Base-by-base conservation (phyloP, 2,113 vertebrate species). In the Sander vitreus region DNA sequence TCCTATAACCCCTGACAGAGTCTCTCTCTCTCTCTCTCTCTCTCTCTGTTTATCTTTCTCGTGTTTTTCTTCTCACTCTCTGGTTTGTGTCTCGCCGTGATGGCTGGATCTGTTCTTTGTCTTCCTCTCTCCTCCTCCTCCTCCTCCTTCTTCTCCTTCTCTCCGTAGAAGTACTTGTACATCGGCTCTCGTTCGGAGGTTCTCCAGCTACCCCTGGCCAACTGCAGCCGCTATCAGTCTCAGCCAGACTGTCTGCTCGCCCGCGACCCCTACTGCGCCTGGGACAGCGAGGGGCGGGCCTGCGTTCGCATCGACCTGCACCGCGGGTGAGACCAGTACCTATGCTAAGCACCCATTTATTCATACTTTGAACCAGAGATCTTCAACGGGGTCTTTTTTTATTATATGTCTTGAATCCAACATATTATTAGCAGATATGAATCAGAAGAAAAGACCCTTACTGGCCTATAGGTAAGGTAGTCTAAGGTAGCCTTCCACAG, bases 231-330 rank as follows among this genome's bases (percentile, higher is more conserved):
- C 85, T 99, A 99, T 93, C 96, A 93, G 67, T 97, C 96, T 8
- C 98, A 97, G 77, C 95, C 95, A 0, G 98, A 99, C 94, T 99
- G 98, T 3, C 91, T 98, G 81, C 96, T 99, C 0, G 96, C 98
- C 43, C 94, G 97, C 62, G 98, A 99, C 81, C 98, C 98, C 72
- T 98, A 97, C 95, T 99, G 98, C 0, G 97, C 96, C 66, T 99
- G 98, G 97, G 97, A 94, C 80, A 93, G 92, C 64, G 97, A 98
- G 58, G 86, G 93, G 60, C 97, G 97, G 53, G 96, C 95, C 78
- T 99, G 98, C 2, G 95, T 98, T 55, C 95, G 93, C n/a, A 90
- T 94, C 1, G 93, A 95, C 12, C 90, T 96, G 73, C 95, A 96
- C 58, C 90, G 96, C 0, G 95, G 97, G 97, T 98, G 88, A 93